Base-by-base conservation (phyloP, 1,140 invertebrate genomes). In the Drosophila erecta region DNA sequence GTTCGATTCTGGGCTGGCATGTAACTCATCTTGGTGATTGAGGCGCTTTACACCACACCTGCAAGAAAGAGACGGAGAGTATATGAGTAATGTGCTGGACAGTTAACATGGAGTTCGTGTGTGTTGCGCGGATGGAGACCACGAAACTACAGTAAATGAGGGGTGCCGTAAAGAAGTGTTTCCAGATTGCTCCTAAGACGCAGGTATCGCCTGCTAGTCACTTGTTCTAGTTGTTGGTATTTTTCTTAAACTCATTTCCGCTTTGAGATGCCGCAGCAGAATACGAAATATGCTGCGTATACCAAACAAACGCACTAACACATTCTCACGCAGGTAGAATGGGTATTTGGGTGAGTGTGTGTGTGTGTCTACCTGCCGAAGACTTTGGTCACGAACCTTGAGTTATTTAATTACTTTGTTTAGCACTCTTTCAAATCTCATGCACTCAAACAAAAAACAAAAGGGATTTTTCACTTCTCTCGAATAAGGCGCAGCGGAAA, bases 1-100 rank as follows among this genome's bases (percentile, higher is more conserved):
- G 95, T 95, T 92, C 96, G 94, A 81, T 95, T 95, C 93, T 96
- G 95, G 79, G 95, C 93, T 87, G 95, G 94, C 94, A 96, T 95
- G 94, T 95, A 95, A 93, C 96, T 96, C 94, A 95, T 96, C 95
- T 96, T 96, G 94, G 93, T 92, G 87, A 90, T 91, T 90, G 77
- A 90, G 81, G 89, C 90, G 89, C 85, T 87, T 80, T 89, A 89
- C 86, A 84, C 78, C 91, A 92, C 86, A 90, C 80, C 92, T 89
- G 72, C 57, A 91, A 92, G 54, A 35, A 61, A 57, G 64, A 66
- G 64, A 67, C 17, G 17, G 27, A 22, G 12, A 56, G 27, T 62
- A 54, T 59, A 60, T 55, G 76, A 65, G 37, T 46, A 72, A 75
- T 64, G 51, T 65, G 59, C 20, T 51, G 51, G 65, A 75, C 35